These are phyloP conservation scores for Machimus rusticus DNA, from an alignment of 2,888 invertebrate genomes.

Conservation along the genomic window DNA sequence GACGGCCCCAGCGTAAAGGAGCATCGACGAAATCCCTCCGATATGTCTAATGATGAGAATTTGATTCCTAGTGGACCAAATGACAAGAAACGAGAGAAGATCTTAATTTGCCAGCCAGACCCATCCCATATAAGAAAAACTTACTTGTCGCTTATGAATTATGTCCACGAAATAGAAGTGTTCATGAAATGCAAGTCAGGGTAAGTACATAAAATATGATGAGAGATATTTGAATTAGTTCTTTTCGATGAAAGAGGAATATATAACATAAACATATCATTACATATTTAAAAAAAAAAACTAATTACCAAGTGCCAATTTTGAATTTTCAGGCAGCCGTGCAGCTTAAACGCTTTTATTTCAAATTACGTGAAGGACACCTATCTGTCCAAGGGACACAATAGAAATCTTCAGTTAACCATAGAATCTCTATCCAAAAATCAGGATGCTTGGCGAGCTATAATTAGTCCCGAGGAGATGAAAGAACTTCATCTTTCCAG, in stretches of 20 bases:
- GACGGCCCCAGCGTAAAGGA: slow-evolving; percentile 52
- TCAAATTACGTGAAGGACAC: slow-evolving; percentile 87
- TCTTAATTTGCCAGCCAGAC: slow-evolving; percentile 79
- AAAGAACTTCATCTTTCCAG: slow-evolving; percentile 69
- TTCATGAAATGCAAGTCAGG: slow-evolving; percentile 68
- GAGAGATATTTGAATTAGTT: too few relatives aligned
- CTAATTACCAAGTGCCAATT: background rate
- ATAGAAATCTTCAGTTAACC: slow-evolving; percentile 62
- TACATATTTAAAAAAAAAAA: too few relatives aligned
- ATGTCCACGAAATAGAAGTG: slow-evolving; percentile 84
- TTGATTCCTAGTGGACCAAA: slow-evolving; percentile 49
- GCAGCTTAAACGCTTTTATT: slow-evolving; percentile 83
- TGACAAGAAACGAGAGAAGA: slow-evolving; percentile 64
- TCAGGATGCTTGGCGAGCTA: slow-evolving; percentile 80
- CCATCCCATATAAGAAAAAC: slow-evolving; percentile 78
- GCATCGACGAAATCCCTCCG: slow-evolving; percentile 61
- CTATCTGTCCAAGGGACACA: slow-evolving; percentile 81
- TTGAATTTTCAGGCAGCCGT: slow-evolving; percentile 66
- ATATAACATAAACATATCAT: too few relatives aligned
- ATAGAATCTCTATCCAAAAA: slow-evolving; percentile 78
- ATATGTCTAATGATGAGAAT: slow-evolving; percentile 60
- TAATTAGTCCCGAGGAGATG: slow-evolving; percentile 74
- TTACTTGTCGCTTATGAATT: slow-evolving; percentile 82
- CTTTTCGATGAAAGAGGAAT: too few relatives aligned
- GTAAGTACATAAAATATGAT: slow-evolving; percentile 59